Evolutionary conservation across 2,113 vertebrate genomes (phyloP).

Genomic region (Shinisaurus crocodilurus): DNA sequence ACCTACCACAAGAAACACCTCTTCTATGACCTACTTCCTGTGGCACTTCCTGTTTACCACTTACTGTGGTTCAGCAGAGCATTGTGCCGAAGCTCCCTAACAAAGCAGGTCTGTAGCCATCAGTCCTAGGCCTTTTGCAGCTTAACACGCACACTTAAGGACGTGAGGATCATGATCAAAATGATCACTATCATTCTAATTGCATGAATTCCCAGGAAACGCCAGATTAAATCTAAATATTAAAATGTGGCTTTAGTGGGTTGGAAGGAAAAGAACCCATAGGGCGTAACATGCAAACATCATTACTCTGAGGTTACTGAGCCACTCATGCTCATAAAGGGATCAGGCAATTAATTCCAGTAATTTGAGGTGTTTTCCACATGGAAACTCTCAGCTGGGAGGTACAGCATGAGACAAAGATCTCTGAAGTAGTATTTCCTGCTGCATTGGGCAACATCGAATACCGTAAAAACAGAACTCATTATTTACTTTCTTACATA

Average conservation of each 20-base stretch:
- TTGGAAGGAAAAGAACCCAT: neutral
- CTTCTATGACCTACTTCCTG: neutral
- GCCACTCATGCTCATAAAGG: neutral
- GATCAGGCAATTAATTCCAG: neutral
- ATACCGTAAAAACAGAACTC: neutral
- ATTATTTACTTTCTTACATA: too few relatives aligned
- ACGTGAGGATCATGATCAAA: neutral
- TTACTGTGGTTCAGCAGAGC: neutral
- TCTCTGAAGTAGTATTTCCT: neutral
- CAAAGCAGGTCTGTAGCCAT: neutral
- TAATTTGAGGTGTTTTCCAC: slow-evolving; percentile 3
- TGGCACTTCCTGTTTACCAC: neutral
- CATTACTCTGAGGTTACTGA: neutral
- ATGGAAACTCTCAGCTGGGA: slow-evolving; percentile 11
- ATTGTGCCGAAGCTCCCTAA: neutral
- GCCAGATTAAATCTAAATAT: neutral
- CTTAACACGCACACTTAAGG: neutral
- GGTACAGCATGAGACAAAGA: neutral
- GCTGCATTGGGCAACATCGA: neutral
- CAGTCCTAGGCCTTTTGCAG: too few relatives aligned
- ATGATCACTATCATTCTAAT: neutral
- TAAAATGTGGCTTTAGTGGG: neutral
- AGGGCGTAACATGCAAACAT: neutral
- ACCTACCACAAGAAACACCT: too few relatives aligned
- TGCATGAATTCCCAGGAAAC: neutral